Evolutionary conservation across 2,797 vertebrate genomes (phyloP), one percentile per base, ranked within the genome.

Genomic region (Oophaga sylvatica): DNA sequence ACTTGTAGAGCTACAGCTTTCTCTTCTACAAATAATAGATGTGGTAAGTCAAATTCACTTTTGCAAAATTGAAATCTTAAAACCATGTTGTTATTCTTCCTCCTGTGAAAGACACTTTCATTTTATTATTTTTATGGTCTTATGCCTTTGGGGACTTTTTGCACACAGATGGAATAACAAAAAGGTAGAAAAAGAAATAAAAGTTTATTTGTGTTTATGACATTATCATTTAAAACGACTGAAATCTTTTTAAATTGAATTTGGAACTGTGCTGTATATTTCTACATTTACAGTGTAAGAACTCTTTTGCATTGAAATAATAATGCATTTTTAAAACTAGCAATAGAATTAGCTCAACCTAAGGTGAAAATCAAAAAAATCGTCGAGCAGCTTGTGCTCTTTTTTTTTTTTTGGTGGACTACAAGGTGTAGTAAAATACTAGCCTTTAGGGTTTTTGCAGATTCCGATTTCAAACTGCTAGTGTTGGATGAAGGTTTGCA

Each of bases 1-100:
- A 0, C 90, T 97, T 53, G 97, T 97, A 0, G 96, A 97, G 62
- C 96, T 97, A 2, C 96, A 96, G 83, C 92, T 98, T 89, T 97
- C 97, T 0, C 92, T 98, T 91, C 94, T 97, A n/a, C 97, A 98
- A 90, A 97, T 98, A 91, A 97, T 97, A 60, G 97, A 98, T 0
- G 96, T 98, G 95, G 97, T 97, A 93, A 95, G 96, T 92, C 48
- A 15, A n/a, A 22, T 41, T 10, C 62, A 20, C 20, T 65, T 80
- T 80, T 63, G 62, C 59, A 63, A 63, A 45, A n/a, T 31, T 60
- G 26, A 29, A 80, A 62, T n/a, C 62, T 73, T n/a, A 19, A 17
- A 63, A 45, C 45, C 8, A 6, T 56, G 22, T 26, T 77, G 75
- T 26, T 53, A 0, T 56, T 56, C 48, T 77, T 22, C 75, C 45